Base-by-base conservation (phyloP, 2,888 invertebrate species). In the Tortricodes alternella region DNA sequence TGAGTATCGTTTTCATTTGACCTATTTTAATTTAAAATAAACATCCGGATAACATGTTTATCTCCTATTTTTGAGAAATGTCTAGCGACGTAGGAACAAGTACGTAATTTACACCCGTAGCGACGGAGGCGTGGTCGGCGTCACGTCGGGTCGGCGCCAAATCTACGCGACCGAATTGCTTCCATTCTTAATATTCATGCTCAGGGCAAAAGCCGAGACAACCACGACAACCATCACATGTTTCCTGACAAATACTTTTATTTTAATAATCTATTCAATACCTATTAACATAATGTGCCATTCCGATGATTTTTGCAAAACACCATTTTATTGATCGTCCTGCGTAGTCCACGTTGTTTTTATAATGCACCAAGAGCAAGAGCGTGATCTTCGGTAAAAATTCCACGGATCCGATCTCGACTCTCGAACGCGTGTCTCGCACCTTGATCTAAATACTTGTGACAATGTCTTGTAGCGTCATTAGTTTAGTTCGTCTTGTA, bases 371-470 rank as follows among this genome's bases (percentile, higher is more conserved):
- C 71, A 71, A 73, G 69, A 80, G 68, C 68, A 65, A 73, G 73
- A 79, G 81, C 81, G 83, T 83, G 82, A 82, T 87, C 83, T 81
- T 83, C 82, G 76, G 80, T 80, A 80, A 84, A 86, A 85, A 89
- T 83, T 82, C 84, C 83, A 77, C 82, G 75, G 80, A 80, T 80
- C 81, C 80, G 79, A 82, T 86, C 84, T 84, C 84, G 76, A 80
- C 83, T 85, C 85, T 83, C 83, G 84, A 83, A 79, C 85, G 84
- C 86, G 83, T 81, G 85, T 84, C 85, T 87, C 83, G 83, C 89
- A 89, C 89, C 89, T 90, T 90, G 89, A 90, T 89, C 89, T 89
- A 89, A 89, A 90, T 90, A 87, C 86, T 85, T 86, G 82, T 82
- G 86, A 89, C 86, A 89, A 87, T 85, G 87, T 89, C 82, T 83